Conservation (phyloP, 2,888 invertebrate species). For the Volucella inanis region DNA sequence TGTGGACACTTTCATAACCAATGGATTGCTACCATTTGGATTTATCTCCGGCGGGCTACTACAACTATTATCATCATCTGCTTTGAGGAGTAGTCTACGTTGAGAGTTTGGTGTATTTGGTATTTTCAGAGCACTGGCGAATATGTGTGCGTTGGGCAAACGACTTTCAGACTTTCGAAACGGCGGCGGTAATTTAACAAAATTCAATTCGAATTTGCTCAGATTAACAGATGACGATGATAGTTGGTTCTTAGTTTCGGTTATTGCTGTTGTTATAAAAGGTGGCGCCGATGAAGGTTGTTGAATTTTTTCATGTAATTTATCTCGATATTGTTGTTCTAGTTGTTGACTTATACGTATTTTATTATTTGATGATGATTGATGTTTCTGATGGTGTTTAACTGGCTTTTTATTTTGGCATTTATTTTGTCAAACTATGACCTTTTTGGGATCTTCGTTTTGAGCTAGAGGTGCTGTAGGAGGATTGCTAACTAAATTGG, state of each 20-base stretch:
- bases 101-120: conserved; percentile 69
- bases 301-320: conserved; percentile 58
- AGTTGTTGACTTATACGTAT: conserved; percentile 23
- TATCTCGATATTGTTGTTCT: conserved; percentile 36
- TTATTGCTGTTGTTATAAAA: conserved; percentile 68
- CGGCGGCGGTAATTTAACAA: conserved; percentile 66
- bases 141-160: conserved; percentile 70
- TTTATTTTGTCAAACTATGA: conserved; percentile 81
- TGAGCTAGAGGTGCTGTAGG: conserved; percentile 75
- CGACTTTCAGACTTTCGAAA: conserved; percentile 73
- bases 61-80: conserved; percentile 63
- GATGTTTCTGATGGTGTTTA: conserved; percentile 50
- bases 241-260: conserved; percentile 42
- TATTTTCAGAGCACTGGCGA: conserved; percentile 67
- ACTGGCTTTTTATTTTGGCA: conserved; percentile 57
- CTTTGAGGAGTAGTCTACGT: conserved; percentile 61
- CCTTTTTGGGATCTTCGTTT: conserved; percentile 78
- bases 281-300: conserved; percentile 67
- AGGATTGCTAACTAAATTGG: conserved; percentile 76
- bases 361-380: conserved; percentile 43
- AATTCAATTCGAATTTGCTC: conserved; percentile 67
- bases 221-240: conserved; percentile 48
- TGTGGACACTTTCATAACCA: conserved; percentile 43
- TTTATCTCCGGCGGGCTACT: conserved; percentile 66
- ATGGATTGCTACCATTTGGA: conserved; percentile 29